Conservation (phyloP, 2,113 vertebrate genomes). For the Callionymus lyra region DNA sequence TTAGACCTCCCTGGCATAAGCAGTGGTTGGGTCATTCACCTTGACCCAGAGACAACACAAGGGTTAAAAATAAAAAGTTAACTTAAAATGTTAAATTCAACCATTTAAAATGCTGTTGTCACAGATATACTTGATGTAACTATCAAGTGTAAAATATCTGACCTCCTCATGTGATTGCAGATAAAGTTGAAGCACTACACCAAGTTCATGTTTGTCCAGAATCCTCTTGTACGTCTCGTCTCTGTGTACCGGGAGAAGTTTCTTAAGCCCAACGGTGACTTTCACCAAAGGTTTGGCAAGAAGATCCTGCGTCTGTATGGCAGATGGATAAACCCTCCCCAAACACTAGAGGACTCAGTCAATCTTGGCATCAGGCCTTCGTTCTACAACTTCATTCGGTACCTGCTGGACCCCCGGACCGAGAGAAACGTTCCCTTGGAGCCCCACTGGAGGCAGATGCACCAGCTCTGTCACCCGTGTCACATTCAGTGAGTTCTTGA, state of each 20-base stretch:
- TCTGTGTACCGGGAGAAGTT: constrained; percentile 34
- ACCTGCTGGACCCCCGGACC: constrained; percentile 20
- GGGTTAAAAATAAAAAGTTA: not conserved
- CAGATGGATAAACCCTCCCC: not conserved
- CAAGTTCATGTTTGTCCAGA: constrained; percentile 36
- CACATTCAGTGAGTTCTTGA: constrained; percentile 20
- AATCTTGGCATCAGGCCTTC: not conserved
- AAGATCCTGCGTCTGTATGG: constrained; percentile 7
- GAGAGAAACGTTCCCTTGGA: not conserved
- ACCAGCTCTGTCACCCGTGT: constrained; percentile 31
- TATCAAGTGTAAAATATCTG: not conserved
- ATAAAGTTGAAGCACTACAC: constrained; percentile 32
- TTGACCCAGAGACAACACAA: too few species aligned
- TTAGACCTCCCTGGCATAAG: not conserved
- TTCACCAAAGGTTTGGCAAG: not conserved
- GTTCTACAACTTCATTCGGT: constrained; percentile 36
- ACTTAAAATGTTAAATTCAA: not conserved
- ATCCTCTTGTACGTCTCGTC: constrained; percentile 36
- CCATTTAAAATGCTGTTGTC: not conserved
- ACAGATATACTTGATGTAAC: not conserved
- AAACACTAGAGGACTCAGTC: not conserved
- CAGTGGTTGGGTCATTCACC: too few species aligned
- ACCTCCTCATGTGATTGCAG: constrained; percentile 7
- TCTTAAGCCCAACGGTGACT: fast-evolving
- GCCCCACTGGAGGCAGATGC: constrained; percentile 36